A percentile compares a stretch with the other conserved stretches of the same genome.
Conservation (phyloP, 23 tunicate genomes). For the Styela plicata region DNA sequence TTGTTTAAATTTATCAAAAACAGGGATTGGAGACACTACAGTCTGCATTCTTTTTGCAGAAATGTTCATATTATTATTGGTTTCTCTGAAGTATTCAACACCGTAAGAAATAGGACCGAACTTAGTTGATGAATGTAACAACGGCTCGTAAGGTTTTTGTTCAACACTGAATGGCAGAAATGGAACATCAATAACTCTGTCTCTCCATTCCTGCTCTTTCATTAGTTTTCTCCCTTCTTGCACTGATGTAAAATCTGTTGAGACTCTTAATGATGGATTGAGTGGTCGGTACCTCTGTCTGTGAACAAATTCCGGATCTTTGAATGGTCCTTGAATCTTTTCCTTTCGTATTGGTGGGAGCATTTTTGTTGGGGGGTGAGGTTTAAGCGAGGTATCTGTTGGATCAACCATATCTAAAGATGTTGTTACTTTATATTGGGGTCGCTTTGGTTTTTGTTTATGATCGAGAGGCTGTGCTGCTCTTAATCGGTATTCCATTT, state of each 20-base stretch:
- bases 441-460: not conserved
- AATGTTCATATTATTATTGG: slow-evolving; percentile 27
- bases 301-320: slow-evolving; percentile 43
- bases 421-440: not conserved
- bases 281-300: slow-evolving; percentile 64
- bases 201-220: slow-evolving; percentile 58
- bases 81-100: slow-evolving; percentile 54
- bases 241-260: slow-evolving; percentile 56
- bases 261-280: slow-evolving; percentile 65
- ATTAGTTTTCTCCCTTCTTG: slow-evolving; percentile 38
- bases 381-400: slow-evolving; percentile 26
- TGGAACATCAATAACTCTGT: slow-evolving; percentile 56
- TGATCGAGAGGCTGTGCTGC: slow-evolving; percentile 46
- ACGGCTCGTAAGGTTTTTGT: slow-evolving; percentile 45
- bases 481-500: slow-evolving; percentile 68
- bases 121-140: slow-evolving; percentile 58
- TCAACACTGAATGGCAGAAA: slow-evolving; percentile 47
- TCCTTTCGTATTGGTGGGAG: slow-evolving; percentile 37
- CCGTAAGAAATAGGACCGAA: slow-evolving; percentile 57
- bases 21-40: slow-evolving; percentile 74
- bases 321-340: slow-evolving; percentile 83
- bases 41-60: slow-evolving; percentile 55
- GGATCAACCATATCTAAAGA: slow-evolving; percentile 29
- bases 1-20: slow-evolving; percentile 63
- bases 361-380: slow-evolving; percentile 37